Conservation (phyloP, 2,797 vertebrate genomes). For the Brachyalestes nurse region DNA sequence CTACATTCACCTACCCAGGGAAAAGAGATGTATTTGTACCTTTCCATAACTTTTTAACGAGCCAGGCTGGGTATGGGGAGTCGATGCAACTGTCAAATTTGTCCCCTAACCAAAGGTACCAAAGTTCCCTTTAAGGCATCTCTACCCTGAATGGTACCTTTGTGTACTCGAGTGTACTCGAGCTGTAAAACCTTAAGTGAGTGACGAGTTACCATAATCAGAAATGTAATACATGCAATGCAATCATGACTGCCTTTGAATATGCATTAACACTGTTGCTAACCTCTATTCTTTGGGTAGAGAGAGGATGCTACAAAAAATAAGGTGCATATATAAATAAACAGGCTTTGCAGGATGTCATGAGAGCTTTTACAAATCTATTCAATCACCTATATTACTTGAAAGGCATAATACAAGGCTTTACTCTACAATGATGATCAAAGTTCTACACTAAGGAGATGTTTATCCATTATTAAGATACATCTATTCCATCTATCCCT, state of each 20-base stretch:
- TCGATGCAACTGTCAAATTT: too few species aligned
- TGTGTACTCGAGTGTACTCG: conserved; percentile 17
- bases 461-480: conserved; percentile 16
- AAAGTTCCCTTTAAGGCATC: too few species aligned
- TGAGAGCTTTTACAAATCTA: conserved; percentile 2
- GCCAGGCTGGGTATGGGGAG: too few species aligned
- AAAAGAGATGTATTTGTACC: too few species aligned
- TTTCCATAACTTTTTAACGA: too few species aligned
- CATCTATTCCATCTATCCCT: conserved; percentile 15
- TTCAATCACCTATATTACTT: conserved; percentile 8
- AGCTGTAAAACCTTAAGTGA: conserved; percentile 26
- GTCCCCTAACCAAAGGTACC: too few species aligned
- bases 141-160: too few species aligned
- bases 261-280: conserved; percentile 19
- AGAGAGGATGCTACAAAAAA: conserved; percentile 15
- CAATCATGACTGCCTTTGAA: not conserved
- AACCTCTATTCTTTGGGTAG: conserved; percentile 7
- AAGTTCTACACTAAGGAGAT: not conserved
- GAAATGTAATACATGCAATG: conserved; percentile 32
- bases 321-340: conserved; percentile 42
- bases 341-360: not conserved
- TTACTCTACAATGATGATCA: not conserved
- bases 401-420: conserved; percentile 3
- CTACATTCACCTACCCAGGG: too few species aligned
- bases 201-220: conserved; percentile 24